Evolutionary conservation across 2,888 invertebrate species (phyloP).

Genomic region (Nomada goodeniana): DNA sequence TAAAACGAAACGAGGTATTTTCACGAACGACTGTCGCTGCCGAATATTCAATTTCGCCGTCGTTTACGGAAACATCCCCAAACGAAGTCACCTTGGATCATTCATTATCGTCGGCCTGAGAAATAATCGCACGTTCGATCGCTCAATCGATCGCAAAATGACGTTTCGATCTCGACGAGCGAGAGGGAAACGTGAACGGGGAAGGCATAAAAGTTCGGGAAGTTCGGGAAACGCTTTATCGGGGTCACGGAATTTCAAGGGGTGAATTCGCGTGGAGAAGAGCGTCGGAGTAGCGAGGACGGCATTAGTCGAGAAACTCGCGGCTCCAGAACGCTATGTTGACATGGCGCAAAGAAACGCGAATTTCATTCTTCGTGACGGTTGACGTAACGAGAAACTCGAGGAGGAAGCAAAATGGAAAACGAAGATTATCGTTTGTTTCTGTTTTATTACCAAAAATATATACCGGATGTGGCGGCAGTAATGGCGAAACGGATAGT

Average conservation of each 20-base stretch:
- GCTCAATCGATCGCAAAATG: not conserved
- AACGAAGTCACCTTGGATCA: too few species aligned
- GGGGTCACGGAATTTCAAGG: not conserved
- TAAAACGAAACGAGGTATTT: not conserved
- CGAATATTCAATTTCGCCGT: not conserved
- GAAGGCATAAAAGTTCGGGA: not conserved
- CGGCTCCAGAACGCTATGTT: not conserved
- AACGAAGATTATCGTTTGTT: not conserved
- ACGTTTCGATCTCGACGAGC: constrained; percentile 3
- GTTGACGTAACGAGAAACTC: not conserved
- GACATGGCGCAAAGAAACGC: not conserved
- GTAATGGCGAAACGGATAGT: too few species aligned
- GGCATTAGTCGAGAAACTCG: not conserved
- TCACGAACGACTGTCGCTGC: not conserved
- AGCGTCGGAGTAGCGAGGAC: not conserved
- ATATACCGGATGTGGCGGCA: too few species aligned
- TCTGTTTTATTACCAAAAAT: not conserved
- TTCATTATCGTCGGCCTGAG: not conserved
- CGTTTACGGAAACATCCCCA: not conserved
- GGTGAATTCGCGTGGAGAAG: not conserved
- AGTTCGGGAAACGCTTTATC: constrained; percentile 4
- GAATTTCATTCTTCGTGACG: not conserved
- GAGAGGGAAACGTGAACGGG: not conserved
- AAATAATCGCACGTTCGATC: not conserved
- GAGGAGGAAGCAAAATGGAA: not conserved